These are phyloP conservation scores for Kryptolebias marmoratus DNA, from an alignment of 2,113 vertebrate genomes.

Conservation along the genomic window DNA sequence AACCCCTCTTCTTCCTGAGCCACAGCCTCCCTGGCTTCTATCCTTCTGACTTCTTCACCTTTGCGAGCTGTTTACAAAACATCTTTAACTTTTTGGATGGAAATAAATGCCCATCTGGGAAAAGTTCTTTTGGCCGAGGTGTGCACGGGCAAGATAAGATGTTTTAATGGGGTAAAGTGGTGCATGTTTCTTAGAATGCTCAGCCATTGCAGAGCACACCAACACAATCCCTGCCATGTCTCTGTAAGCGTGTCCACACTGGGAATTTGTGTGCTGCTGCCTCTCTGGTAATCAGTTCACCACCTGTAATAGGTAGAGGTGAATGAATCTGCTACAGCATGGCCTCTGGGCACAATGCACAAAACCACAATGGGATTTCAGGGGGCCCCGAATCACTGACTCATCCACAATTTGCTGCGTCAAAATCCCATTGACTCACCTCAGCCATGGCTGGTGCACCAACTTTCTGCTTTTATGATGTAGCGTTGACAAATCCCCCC, in stretches of 20 bases:
- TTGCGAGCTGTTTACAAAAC: conserved; percentile 10
- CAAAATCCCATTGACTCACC: conserved; percentile 71
- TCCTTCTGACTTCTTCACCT: conserved; percentile 1
- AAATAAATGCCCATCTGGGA: conserved; percentile 36
- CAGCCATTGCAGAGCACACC: conserved; percentile 24
- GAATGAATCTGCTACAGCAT: conserved; percentile 70
- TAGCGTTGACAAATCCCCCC: conserved; percentile 64
- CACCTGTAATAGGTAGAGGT: conserved; percentile 51
- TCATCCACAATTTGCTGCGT: conserved; percentile 63
- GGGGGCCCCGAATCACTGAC: conserved; percentile 64
- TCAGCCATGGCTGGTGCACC: conserved; percentile 43
- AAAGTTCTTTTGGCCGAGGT: conserved; percentile 26
- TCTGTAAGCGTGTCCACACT: conserved; percentile 31
- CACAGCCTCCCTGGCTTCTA: background rate
- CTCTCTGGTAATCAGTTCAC: conserved; percentile 54
- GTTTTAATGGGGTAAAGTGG: conserved; percentile 37
- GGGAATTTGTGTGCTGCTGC: conserved; percentile 43
- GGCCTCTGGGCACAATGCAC: conserved; percentile 61
- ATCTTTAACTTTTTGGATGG: conserved; percentile 15
- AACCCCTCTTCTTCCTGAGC: background rate
- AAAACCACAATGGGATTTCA: conserved; percentile 69
- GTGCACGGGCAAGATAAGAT: conserved; percentile 55
- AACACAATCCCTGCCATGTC: conserved; percentile 47
- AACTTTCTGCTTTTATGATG: conserved; percentile 52
- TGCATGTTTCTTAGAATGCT: conserved; percentile 39